These are phyloP conservation scores for Menura novaehollandiae DNA, from an alignment of 2,113 vertebrate species.

Conservation along the genomic window DNA sequence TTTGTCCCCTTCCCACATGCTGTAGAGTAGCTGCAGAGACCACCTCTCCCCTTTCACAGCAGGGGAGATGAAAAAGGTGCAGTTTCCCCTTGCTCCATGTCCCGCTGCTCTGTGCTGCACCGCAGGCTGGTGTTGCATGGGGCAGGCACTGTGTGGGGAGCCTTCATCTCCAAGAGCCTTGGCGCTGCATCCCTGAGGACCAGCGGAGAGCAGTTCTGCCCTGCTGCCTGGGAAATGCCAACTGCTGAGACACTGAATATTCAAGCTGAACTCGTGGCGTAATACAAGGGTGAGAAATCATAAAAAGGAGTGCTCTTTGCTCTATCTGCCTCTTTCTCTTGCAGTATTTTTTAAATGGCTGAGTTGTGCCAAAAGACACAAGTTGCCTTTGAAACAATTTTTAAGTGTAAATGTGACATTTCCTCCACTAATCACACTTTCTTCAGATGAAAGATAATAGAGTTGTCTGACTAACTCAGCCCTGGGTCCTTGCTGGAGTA, in stretches of 20 bases:
- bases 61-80: background rate
- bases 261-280: background rate
- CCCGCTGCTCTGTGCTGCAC: background rate
- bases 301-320: background rate
- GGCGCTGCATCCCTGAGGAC: background rate
- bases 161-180: background rate
- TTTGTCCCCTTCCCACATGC: background rate
- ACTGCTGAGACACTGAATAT: background rate
- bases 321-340: background rate
- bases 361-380: background rate
- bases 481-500: background rate
- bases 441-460: background rate
- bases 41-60: background rate
- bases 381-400: slow-evolving; percentile 16
- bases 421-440: slow-evolving; percentile 15
- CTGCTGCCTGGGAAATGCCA: background rate
- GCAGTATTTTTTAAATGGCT: background rate
- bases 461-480: background rate
- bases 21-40: background rate
- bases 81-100: background rate
- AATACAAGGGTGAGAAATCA: background rate
- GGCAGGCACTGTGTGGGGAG: background rate
- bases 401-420: slow-evolving; percentile 29
- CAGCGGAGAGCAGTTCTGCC: background rate
- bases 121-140: fast-evolving